phyloP scores from a whole-genome alignment of 2,113 vertebrate genomes.

The Morone chrysops region DNA sequence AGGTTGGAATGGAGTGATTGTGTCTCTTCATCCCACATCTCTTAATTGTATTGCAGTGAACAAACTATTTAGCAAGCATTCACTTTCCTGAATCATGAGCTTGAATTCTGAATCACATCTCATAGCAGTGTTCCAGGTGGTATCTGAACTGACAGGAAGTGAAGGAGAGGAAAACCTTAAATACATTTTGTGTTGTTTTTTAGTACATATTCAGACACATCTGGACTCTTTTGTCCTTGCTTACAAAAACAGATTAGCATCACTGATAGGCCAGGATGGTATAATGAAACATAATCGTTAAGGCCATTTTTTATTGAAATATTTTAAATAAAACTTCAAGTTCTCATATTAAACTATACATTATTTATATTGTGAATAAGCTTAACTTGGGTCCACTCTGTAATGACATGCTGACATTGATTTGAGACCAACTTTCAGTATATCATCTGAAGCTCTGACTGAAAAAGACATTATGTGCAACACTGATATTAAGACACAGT shows the following conservation, averaged over 20 bases:
- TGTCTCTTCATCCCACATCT: slow-evolving; percentile 19
- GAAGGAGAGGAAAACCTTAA: not conserved
- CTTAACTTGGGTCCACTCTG: not conserved
- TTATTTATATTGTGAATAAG: not conserved
- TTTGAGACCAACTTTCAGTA: not conserved
- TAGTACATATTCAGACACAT: not conserved
- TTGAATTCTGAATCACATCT: slow-evolving; percentile 11
- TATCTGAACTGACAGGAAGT: not conserved
- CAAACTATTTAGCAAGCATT: slow-evolving; percentile 25
- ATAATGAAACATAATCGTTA: not conserved
- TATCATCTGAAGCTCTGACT: too few relatives aligned
- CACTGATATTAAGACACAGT: too few relatives aligned
- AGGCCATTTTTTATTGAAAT: not conserved
- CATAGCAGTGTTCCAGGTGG: not conserved
- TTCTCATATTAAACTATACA: too few relatives aligned
- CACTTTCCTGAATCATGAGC: not conserved
- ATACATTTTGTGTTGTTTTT: not conserved
- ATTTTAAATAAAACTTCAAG: not conserved
- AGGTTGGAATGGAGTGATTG: not conserved
- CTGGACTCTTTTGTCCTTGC: not conserved
- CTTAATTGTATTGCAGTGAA: slow-evolving; percentile 14
- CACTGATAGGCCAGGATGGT: not conserved
- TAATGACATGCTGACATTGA: too few relatives aligned
- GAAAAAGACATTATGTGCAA: too few relatives aligned
- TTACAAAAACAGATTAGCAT: not conserved